Percentiles rank a stretch among this genome's conserved stretches.
phyloP scores from a whole-genome alignment of 2,113 vertebrate species.

The Pedionomus torquatus region DNA sequence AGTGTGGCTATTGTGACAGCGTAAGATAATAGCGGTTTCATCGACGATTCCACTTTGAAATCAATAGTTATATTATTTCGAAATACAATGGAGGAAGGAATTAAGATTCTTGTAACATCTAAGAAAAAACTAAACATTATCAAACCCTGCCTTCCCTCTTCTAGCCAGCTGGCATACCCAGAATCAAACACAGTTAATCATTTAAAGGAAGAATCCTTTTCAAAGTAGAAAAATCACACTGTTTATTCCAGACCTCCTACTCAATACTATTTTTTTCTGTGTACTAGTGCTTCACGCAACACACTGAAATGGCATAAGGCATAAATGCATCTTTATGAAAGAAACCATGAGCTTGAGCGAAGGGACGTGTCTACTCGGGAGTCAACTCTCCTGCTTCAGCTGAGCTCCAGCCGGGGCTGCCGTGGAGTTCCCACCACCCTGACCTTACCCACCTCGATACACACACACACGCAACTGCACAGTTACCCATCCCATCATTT shows the following conservation, averaged over 20 bases:
- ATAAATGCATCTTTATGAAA: slow-evolving; percentile 65
- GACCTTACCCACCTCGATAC: not conserved
- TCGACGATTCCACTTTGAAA: slow-evolving; percentile 50
- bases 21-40: slow-evolving; percentile 51
- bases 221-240: slow-evolving; percentile 75
- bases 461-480: not conserved
- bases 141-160: slow-evolving; percentile 62
- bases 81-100: slow-evolving; percentile 52
- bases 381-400: not conserved
- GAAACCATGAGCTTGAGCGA: slow-evolving; percentile 46
- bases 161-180: slow-evolving; percentile 65
- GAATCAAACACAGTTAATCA: slow-evolving; percentile 69
- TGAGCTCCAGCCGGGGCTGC: not conserved
- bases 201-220: slow-evolving; percentile 75
- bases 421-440: slow-evolving; percentile 3
- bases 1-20: slow-evolving; percentile 45
- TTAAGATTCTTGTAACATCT: slow-evolving; percentile 53
- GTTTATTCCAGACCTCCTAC: slow-evolving; percentile 70
- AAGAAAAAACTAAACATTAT: slow-evolving; percentile 58
- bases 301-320: slow-evolving; percentile 67
- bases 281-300: slow-evolving; percentile 68
- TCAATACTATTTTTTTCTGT: slow-evolving; percentile 64
- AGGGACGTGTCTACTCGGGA: slow-evolving; percentile 37
- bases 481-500: slow-evolving; percentile 17
- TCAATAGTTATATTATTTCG: slow-evolving; percentile 57